Evolutionary conservation across 2,113 vertebrate genomes (phyloP).

Genomic region (Chlorocebus sabaeus): DNA sequence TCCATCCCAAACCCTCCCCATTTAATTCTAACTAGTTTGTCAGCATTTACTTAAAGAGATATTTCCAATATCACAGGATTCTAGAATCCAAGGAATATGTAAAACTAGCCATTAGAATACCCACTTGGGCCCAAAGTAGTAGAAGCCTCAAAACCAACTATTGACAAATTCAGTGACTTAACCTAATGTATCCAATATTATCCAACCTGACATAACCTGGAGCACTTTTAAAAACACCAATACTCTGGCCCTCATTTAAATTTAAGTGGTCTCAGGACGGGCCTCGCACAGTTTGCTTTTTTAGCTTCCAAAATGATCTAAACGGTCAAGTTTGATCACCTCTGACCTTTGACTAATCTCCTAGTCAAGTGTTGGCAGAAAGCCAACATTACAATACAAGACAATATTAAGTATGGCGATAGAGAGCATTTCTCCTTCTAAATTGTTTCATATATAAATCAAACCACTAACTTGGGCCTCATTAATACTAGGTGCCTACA

Average conservation of each 20-base stretch:
- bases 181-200: not conserved
- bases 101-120: not conserved
- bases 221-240: not conserved
- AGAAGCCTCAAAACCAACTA: not conserved
- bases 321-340: not conserved
- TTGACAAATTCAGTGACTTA: not conserved
- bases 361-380: not conserved
- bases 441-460: slow-evolving; percentile 33
- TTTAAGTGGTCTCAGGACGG: not conserved
- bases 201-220: not conserved
- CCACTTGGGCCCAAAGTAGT: not conserved
- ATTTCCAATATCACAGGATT: not conserved
- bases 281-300: not conserved
- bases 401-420: not conserved
- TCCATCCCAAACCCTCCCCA: not conserved
- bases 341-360: slow-evolving; percentile 16
- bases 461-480: not conserved
- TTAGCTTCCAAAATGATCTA: not conserved
- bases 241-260: not conserved
- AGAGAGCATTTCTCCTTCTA: not conserved
- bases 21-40: not conserved
- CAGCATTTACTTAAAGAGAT: not conserved
- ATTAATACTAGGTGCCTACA: not conserved
- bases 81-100: not conserved
- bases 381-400: slow-evolving; percentile 32